These are phyloP conservation scores for Brachyalestes nurse DNA, from an alignment of 2,797 vertebrate species.

Conservation along the genomic window DNA sequence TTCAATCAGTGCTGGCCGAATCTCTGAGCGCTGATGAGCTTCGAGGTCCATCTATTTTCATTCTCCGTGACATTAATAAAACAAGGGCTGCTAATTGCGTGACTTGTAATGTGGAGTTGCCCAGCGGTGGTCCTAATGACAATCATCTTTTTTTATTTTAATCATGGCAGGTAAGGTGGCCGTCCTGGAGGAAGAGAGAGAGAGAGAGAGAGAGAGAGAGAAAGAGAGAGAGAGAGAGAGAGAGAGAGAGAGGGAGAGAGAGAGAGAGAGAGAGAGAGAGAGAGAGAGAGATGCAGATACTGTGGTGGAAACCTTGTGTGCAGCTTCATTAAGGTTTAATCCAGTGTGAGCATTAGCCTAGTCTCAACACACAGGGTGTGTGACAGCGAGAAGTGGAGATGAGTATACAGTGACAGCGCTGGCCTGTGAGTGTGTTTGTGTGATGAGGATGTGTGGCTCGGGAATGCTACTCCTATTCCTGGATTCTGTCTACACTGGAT, in stretches of 20 bases:
- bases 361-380: slow-evolving; percentile 37
- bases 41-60: slow-evolving; percentile 82
- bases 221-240: too few relatives aligned
- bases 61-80: slow-evolving; percentile 83
- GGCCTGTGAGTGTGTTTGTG: slow-evolving; percentile 13
- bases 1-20: slow-evolving; percentile 46
- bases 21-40: slow-evolving; percentile 65
- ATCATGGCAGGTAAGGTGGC: slow-evolving; percentile 71
- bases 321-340: slow-evolving; percentile 53
- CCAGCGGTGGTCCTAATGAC: slow-evolving; percentile 77
- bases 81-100: slow-evolving; percentile 81
- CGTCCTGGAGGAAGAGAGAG: slow-evolving; percentile 51
- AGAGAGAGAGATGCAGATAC: too few relatives aligned
- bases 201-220: too few relatives aligned
- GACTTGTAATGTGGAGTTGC: slow-evolving; percentile 78
- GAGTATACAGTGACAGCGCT: slow-evolving; percentile 34
- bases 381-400: slow-evolving; percentile 33
- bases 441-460: slow-evolving; percentile 6
- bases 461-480: slow-evolving; percentile 2
- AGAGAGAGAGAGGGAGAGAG: too few relatives aligned
- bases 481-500: slow-evolving; percentile 18
- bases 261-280: too few relatives aligned
- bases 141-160: slow-evolving; percentile 70
- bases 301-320: slow-evolving; percentile 31
- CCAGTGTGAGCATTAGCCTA: slow-evolving; percentile 34